Percentiles rank a stretch among this genome's conserved stretches.
Conservation (phyloP, 2,113 vertebrate genomes). For the Carettochelys insculpta region DNA sequence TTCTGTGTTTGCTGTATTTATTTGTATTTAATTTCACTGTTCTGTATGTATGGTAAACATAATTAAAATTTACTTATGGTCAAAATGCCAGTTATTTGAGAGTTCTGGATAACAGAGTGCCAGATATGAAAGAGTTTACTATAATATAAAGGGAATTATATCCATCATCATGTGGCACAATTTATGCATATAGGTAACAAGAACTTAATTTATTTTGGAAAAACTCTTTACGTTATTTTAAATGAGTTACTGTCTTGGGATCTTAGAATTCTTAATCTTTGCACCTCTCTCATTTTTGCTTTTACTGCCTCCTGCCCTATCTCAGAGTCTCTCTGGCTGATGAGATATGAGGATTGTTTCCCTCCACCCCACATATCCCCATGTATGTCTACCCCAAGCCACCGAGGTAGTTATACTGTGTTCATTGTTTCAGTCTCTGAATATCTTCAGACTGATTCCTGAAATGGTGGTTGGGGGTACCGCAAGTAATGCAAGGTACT, state of each 20-base stretch:
- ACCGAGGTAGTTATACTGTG: not conserved
- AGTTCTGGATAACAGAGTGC: too few relatives aligned
- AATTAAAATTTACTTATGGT: too few relatives aligned
- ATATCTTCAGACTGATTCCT: not conserved
- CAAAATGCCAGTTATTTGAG: too few relatives aligned
- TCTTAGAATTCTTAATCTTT: not conserved
- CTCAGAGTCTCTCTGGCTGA: not conserved
- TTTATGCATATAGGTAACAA: not conserved
- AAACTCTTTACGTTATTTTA: not conserved
- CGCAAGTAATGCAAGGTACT: not conserved
- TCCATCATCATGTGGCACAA: accelerated
- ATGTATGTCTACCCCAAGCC: not conserved
- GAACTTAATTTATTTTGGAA: not conserved
- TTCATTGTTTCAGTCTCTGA: not conserved
- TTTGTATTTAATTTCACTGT: too few relatives aligned
- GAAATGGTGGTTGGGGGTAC: not conserved
- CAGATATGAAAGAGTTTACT: too few relatives aligned
- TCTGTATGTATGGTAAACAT: too few relatives aligned
- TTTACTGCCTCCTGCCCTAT: not conserved
- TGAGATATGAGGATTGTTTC: not conserved
- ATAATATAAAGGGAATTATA: not conserved
- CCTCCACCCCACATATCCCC: not conserved
- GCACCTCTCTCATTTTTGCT: not conserved
- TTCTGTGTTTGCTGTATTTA: too few relatives aligned
- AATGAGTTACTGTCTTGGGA: not conserved